Evolutionary conservation across 2,113 vertebrate genomes (phyloP), one percentile per base, ranked within the genome.

Genomic region (Leuciscus idus): DNA sequence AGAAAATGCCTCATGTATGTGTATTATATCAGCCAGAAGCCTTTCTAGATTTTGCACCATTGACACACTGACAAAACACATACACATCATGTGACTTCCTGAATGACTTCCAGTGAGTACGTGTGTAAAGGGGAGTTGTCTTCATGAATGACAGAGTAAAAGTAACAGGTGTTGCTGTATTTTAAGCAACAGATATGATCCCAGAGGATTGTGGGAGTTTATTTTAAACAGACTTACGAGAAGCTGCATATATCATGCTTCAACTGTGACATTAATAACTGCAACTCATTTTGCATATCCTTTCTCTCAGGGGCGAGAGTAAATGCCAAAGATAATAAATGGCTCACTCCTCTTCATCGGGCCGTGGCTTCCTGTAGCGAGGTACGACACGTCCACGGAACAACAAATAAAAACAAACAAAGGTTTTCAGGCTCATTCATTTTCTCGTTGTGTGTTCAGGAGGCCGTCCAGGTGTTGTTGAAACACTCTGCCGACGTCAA

Each of bases 311-410:
- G 98, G 95, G 98, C 97, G 93, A 97, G 98, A 96, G 98, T 99
- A 95, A 99, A 99, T 97, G 98, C 98, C 97, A 99, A 99, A 98
- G 98, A 99, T 95, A 98, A 96, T 96, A 99, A 99, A 95, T 99
- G 98, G 98, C 97, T 99, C 92, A 99, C 98, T 94, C 98, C 98
- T 94, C 96, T 99, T 93, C 98, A 99, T 93, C 96, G 98, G 93
- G 98, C 98, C 84, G 97, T 99, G 93, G 98, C 98, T 86, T 99
- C 98, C 91, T 98, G 98, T 94, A 98, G 97, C 92, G 98, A 99
- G 97, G 98, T 99, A 97, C 76, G 85, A 52, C 50, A 13, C 75
- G 68, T 70, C 28, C 80, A 33, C n/a, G 0, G n/a, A 61, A 43
- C 2, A 6, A 17, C 48, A 21, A 33, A 55, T 76, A n/a, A 15